Conservation (phyloP, 2,888 invertebrate species). For the Cataglyphis rosenhaueri region DNA sequence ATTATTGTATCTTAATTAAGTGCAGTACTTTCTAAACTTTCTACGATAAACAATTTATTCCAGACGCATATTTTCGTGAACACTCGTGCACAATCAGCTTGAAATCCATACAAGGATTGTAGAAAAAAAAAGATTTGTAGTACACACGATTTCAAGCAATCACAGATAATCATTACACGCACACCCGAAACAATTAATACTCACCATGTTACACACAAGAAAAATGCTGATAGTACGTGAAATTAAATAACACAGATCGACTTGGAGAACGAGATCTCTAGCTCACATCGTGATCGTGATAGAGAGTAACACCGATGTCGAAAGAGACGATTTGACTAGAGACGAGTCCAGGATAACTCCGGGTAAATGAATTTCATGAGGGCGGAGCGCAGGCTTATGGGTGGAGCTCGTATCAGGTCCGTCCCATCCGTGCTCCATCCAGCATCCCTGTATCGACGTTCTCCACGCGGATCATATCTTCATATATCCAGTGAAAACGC, state of each 20-base stretch:
- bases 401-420: conserved; percentile 79
- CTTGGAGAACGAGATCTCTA: background rate
- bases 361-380: conserved; percentile 77
- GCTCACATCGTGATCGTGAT: conserved; percentile 18
- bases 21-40: background rate
- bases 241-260: background rate
- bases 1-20: background rate
- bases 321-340: conserved; percentile 73
- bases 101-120: background rate
- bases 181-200: background rate
- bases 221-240: background rate
- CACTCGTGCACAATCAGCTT: background rate
- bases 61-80: background rate
- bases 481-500: conserved; percentile 9
- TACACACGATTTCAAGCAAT: background rate
- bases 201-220: conserved; percentile 31
- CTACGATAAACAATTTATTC: background rate
- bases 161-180: background rate
- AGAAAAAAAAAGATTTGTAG: background rate
- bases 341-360: conserved; percentile 65
- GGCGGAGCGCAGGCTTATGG: conserved; percentile 82
- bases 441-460: conserved; percentile 68
- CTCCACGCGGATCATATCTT: conserved; percentile 25
- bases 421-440: conserved; percentile 71
- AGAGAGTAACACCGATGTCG: conserved; percentile 49